phyloP scores from a whole-genome alignment of 1,140 invertebrate genomes.

The Drosophila saltans region DNA sequence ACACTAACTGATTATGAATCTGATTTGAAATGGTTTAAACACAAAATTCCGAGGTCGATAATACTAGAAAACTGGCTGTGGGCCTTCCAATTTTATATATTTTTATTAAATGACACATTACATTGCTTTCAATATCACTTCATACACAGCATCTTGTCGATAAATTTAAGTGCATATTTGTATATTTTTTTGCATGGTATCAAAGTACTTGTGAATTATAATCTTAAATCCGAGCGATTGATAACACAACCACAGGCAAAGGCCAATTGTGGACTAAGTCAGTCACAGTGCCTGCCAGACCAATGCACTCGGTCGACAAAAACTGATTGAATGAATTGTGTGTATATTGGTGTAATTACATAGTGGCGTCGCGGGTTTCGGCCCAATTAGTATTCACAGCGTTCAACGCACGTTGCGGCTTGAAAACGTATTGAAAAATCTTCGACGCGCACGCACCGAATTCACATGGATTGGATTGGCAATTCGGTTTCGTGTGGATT shows the following conservation, averaged over 20 bases:
- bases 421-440: slow-evolving; percentile 61
- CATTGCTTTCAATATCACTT: neutral
- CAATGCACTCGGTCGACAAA: slow-evolving; percentile 25
- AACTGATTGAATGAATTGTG: neutral
- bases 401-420: slow-evolving; percentile 43
- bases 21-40: neutral
- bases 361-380: slow-evolving; percentile 18
- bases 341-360: slow-evolving; percentile 39
- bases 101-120: neutral
- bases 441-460: slow-evolving; percentile 28
- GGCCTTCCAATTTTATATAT: neutral
- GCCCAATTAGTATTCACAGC: slow-evolving; percentile 64
- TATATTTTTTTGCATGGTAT: neutral
- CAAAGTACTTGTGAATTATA: slow-evolving; percentile 28
- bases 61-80: neutral
- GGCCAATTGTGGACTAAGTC: slow-evolving; percentile 49
- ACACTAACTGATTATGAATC: neutral
- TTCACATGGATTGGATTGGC: slow-evolving; percentile 9
- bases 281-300: slow-evolving; percentile 36
- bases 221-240: slow-evolving; percentile 43
- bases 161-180: neutral
- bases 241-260: slow-evolving; percentile 18
- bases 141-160: neutral
- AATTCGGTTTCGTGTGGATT: slow-evolving; percentile 40
- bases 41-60: too few species aligned